These are phyloP conservation scores for Syrmaticus mikado DNA, from an alignment of 2,113 vertebrate genomes.

Conservation along the genomic window DNA sequence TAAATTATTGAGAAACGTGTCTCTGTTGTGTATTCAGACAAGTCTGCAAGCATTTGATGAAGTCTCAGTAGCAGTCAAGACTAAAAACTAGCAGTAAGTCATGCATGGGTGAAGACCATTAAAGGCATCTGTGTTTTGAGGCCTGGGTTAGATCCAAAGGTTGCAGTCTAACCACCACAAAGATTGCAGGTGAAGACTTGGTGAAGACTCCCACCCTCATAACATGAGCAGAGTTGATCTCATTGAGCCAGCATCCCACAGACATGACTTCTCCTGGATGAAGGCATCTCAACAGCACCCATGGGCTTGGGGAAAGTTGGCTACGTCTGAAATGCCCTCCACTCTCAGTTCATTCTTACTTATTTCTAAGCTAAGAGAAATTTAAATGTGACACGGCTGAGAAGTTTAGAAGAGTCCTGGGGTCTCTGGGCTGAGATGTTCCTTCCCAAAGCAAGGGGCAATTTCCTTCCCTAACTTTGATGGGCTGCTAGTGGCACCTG, in stretches of 20 bases:
- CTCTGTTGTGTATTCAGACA: background rate
- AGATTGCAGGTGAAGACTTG: background rate
- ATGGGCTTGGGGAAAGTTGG: background rate
- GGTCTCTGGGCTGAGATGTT: background rate
- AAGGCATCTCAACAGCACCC: background rate
- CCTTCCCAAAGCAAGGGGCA: background rate
- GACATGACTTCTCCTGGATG: background rate
- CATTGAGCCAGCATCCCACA: too few relatives aligned
- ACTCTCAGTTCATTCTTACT: background rate
- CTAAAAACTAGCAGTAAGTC: background rate
- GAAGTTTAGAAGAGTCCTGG: background rate
- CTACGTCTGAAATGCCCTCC: background rate
- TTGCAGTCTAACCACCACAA: background rate
- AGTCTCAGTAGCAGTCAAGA: background rate
- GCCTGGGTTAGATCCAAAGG: background rate
- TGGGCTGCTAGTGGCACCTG: rapidly evolving
- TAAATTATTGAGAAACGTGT: background rate
- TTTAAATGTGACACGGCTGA: background rate
- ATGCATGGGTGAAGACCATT: background rate
- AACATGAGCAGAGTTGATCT: background rate
- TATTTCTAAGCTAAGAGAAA: background rate
- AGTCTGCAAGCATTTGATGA: background rate
- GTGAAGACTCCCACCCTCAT: background rate
- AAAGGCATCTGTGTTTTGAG: background rate
- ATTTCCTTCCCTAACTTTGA: background rate